phyloP scores from a whole-genome alignment of 2,797 vertebrate species.

The Crenichthys baileyi region DNA sequence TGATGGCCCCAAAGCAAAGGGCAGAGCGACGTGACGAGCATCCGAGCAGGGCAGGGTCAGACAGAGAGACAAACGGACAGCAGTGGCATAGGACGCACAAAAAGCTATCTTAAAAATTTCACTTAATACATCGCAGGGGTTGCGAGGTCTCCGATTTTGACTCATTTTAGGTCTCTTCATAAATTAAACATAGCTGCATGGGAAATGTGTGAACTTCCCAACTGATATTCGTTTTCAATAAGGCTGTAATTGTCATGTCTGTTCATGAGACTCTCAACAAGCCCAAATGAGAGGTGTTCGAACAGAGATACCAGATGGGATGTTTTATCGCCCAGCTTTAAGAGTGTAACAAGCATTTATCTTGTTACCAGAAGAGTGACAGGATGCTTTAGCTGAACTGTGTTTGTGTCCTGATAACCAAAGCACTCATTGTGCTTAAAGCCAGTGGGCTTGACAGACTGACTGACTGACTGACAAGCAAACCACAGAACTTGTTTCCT shows the following conservation, averaged over 20 bases:
- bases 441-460: no score
- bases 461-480: no score
- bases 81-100: constrained; percentile 49
- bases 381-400: constrained; percentile 72
- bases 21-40: constrained; percentile 82
- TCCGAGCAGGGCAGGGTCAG: constrained; percentile 55
- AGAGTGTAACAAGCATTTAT: constrained; percentile 81
- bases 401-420: constrained; percentile 74
- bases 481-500: constrained; percentile 48
- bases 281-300: constrained; percentile 69
- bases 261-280: constrained; percentile 45
- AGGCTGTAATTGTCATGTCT: constrained; percentile 53
- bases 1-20: constrained; percentile 82
- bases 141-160: constrained; percentile 53
- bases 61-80: constrained; percentile 59
- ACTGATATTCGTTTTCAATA: constrained; percentile 51
- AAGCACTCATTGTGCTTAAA: constrained; percentile 65
- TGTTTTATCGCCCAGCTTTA: constrained; percentile 71
- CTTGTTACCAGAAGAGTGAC: constrained; percentile 77
- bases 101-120: constrained; percentile 48
- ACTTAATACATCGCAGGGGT: constrained; percentile 55
- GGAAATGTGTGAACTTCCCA: constrained; percentile 53
- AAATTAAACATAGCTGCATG: constrained; percentile 64
- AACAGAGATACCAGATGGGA: constrained; percentile 62
- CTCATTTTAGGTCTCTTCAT: constrained; percentile 63